A percentile compares a stretch with the other conserved stretches of the same genome.
Conservation (phyloP, 2,797 vertebrate genomes). For the Rhynchonycteris naso region DNA sequence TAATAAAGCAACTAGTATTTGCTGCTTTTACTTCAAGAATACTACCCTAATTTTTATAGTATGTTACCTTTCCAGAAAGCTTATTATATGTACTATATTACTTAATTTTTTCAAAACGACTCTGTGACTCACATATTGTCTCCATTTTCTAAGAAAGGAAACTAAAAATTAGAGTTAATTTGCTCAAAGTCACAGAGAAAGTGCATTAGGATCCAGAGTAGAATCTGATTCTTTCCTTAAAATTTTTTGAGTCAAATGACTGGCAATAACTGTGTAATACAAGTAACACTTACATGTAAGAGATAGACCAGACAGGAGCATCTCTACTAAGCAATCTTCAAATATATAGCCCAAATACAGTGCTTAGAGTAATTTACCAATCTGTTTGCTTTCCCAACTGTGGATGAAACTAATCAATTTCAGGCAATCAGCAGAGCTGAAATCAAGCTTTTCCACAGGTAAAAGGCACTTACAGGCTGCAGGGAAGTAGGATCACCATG, state of each 20-base stretch:
- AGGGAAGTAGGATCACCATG: background rate
- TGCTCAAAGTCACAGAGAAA: constrained; percentile 18
- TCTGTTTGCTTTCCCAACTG: background rate
- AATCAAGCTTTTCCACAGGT: background rate
- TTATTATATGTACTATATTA: background rate
- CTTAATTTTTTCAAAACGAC: background rate
- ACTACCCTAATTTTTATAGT: background rate
- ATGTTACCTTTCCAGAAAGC: constrained; percentile 27
- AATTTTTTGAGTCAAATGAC: background rate
- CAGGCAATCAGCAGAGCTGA: background rate
- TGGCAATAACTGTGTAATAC: background rate
- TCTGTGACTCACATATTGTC: background rate
- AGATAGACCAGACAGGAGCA: background rate
- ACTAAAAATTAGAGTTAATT: background rate
- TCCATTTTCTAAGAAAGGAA: background rate
- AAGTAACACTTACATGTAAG: background rate
- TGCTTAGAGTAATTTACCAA: background rate
- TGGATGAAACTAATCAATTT: background rate
- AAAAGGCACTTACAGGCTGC: background rate
- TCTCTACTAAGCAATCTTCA: background rate
- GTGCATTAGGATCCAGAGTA: background rate
- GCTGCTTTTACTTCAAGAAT: constrained; percentile 41
- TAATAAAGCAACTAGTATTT: constrained; percentile 34
- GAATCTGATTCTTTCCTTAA: background rate
- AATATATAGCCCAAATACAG: background rate